phyloP scores from a whole-genome alignment of 2,797 vertebrate genomes.

The Mycteria americana region DNA sequence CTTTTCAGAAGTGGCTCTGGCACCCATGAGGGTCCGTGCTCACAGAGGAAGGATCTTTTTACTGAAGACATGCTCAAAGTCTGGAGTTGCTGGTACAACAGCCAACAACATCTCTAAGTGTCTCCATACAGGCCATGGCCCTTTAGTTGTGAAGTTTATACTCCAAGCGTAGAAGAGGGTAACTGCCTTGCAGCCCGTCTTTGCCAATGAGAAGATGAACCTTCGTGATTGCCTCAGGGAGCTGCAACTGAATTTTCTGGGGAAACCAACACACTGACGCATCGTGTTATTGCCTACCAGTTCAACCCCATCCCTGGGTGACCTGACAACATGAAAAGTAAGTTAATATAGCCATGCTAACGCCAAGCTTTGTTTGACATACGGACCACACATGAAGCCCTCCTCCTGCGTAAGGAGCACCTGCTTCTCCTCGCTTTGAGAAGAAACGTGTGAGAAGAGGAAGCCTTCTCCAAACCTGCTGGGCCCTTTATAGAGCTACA shows the following conservation, averaged over 20 bases:
- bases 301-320: background rate
- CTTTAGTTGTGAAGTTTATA: background rate
- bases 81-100: background rate
- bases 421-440: background rate
- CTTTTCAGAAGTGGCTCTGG: background rate
- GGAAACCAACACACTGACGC: background rate
- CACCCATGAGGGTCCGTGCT: background rate
- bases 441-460: background rate
- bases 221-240: background rate
- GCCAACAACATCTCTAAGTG: accelerated
- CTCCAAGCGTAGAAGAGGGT: background rate
- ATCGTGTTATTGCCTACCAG: accelerated
- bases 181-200: background rate
- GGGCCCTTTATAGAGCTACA: background rate
- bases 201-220: background rate
- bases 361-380: background rate
- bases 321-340: background rate
- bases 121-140: background rate
- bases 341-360: background rate
- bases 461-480: background rate
- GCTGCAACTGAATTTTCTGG: background rate
- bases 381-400: accelerated
- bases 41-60: background rate
- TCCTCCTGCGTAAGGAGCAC: background rate
- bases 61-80: accelerated